Base-by-base conservation (phyloP, 2,888 invertebrate species). In the Proisotoma minuta region DNA sequence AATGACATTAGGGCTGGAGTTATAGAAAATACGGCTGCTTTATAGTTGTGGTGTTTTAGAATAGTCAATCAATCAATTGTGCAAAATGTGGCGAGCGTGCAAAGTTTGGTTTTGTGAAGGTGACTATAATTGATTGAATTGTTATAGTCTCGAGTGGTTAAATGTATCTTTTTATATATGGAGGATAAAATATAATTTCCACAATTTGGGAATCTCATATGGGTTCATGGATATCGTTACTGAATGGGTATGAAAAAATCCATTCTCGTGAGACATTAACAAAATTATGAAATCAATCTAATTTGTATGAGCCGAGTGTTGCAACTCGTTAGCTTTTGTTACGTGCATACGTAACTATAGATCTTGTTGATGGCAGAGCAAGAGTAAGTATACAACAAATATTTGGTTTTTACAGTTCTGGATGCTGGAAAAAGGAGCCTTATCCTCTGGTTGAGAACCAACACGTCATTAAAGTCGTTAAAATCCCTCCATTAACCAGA, bases 381-480 rank as follows among this genome's bases (percentile, higher is more conserved):
- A n/a, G n/a, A n/a, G n/a, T n/a, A n/a, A n/a, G n/a, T n/a, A n/a
- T 34, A 12, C 34, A 34, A 34, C 12, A 12, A 10, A 12, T 34
- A 10, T 34, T 23, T 50, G 5, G 5, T 23, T 20, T 28, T 52
- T 27, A 4, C 23, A 73, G 72, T 68, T 71, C 71, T 47, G 66
- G 64, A 34, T 73, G 72, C 56, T 73, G 72, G 72, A 68, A 70
- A 40, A 50, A 62, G 27, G 66, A 73, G 57, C 67, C 66, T 22
- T 66, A 64, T 43, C 71, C 68, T 56, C 60, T 65, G 47, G 56
- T 61, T 50, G 66, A 73, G 61, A 73, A 73, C 34, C 73, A 71
- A 29, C 73, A 73, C 60, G 71, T 73, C 39, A 73, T 73, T 28
- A 73, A 73, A 65, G 73, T 73, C 3, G 70, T 73, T n/a, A 73